A percentile compares a stretch with the other conserved stretches of the same genome.
phyloP scores from a whole-genome alignment of 2,113 vertebrate species.

The Misgurnus anguillicaudatus region DNA sequence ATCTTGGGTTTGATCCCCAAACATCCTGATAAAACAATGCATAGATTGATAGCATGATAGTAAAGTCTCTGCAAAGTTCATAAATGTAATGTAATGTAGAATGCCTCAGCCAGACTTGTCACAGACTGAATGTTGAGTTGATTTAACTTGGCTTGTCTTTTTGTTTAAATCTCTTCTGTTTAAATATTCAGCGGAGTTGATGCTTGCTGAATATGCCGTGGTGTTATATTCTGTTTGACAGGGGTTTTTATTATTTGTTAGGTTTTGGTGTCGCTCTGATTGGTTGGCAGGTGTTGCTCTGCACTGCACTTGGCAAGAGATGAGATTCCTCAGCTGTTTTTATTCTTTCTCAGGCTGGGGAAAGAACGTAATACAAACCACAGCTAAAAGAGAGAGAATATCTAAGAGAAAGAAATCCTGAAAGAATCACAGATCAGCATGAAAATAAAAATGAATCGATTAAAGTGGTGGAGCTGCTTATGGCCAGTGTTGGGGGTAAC shows the following conservation, averaged over 20 bases:
- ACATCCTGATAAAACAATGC: too few relatives aligned
- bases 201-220: not conserved
- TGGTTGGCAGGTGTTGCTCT: slow-evolving; percentile 58
- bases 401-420: slow-evolving; percentile 1
- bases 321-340: slow-evolving; percentile 79
- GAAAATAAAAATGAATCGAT: slow-evolving; percentile 6
- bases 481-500: slow-evolving; percentile 14
- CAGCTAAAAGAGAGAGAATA: slow-evolving; percentile 55
- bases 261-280: slow-evolving; percentile 46
- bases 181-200: not conserved
- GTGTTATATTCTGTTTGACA: slow-evolving; percentile 36
- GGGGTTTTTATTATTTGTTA: slow-evolving; percentile 21
- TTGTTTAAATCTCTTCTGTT: slow-evolving; percentile 7
- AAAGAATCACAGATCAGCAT: slow-evolving; percentile 13
- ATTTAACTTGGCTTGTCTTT: slow-evolving; percentile 5
- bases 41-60: too few relatives aligned
- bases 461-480: too few relatives aligned
- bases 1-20: too few relatives aligned
- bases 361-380: slow-evolving; percentile 61
- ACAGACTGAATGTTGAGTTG: not conserved
- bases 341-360: slow-evolving; percentile 67
- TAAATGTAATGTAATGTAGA: not conserved
- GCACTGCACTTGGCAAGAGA: slow-evolving; percentile 61
- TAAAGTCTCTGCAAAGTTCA: too few relatives aligned
- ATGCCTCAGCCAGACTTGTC: not conserved